These are phyloP conservation scores for Busseola fusca DNA, from an alignment of 2,888 invertebrate genomes.

Conservation along the genomic window DNA sequence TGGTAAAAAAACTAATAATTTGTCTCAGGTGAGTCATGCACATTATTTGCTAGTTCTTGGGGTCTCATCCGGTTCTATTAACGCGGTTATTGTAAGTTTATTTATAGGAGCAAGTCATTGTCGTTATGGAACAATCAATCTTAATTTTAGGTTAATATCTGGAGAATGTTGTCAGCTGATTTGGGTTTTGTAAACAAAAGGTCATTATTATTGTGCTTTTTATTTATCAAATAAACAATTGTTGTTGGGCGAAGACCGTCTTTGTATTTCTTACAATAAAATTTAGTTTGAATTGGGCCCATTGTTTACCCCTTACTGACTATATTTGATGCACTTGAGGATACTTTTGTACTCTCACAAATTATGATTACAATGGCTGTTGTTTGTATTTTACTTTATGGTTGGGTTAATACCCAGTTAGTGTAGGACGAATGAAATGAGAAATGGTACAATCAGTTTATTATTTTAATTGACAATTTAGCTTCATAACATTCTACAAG, in stretches of 20 bases:
- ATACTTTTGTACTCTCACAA: conserved; percentile 6
- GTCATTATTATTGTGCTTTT: conserved; percentile 16
- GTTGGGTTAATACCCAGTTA: neutral
- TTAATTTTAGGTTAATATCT: conserved; percentile 21
- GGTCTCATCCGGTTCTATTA: conserved; percentile 60
- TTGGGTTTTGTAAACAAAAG: conserved; percentile 69
- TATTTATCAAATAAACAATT: conserved; percentile 1
- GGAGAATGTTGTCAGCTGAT: conserved; percentile 67
- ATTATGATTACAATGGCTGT: conserved; percentile 16
- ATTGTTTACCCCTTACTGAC: conserved; percentile 17
- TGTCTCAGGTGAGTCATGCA: conserved; percentile 87
- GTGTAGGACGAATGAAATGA: conserved; percentile 5
- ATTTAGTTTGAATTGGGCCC: neutral
- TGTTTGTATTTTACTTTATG: neutral
- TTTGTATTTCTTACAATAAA: conserved; percentile 23
- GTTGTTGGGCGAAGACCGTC: neutral
- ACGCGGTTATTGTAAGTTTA: conserved; percentile 54
- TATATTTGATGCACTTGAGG: conserved; percentile 4
- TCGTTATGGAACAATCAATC: conserved; percentile 28
- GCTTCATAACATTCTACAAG: neutral
- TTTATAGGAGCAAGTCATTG: conserved; percentile 57
- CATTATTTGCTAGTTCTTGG: conserved; percentile 71
- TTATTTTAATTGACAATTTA: conserved; percentile 18
- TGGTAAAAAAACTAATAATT: conserved; percentile 79
- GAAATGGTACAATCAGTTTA: neutral